phyloP scores from a whole-genome alignment of 2,797 vertebrate species.

The Enteromius treurensis region DNA sequence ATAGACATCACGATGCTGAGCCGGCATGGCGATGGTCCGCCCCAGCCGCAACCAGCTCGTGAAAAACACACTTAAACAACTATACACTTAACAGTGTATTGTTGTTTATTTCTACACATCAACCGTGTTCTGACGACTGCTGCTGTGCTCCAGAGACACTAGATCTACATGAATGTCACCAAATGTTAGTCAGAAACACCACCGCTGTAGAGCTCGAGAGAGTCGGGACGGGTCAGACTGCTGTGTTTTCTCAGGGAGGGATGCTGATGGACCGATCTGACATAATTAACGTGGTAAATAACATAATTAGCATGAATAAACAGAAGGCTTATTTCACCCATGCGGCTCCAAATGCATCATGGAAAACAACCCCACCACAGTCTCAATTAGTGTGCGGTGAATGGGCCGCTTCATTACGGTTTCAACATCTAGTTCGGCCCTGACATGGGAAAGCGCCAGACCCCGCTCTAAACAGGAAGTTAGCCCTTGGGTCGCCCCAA shows the following conservation, averaged over 20 bases:
- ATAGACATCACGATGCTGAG: too few relatives aligned
- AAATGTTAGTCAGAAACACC: not conserved
- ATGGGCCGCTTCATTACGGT: not conserved
- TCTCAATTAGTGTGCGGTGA: not conserved
- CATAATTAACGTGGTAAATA: slow-evolving; percentile 43
- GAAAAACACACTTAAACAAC: too few relatives aligned
- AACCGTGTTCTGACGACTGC: too few relatives aligned
- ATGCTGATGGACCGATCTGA: slow-evolving; percentile 18
- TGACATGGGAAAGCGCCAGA: slow-evolving; percentile 20
- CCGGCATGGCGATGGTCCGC: too few relatives aligned
- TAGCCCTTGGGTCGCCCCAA: slow-evolving; percentile 15
- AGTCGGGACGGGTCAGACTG: too few relatives aligned
- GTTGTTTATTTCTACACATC: too few relatives aligned
- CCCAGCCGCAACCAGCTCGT: too few relatives aligned
- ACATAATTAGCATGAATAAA: not conserved
- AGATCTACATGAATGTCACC: too few relatives aligned
- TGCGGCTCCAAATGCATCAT: slow-evolving; percentile 10
- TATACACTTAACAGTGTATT: too few relatives aligned
- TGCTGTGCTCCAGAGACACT: too few relatives aligned
- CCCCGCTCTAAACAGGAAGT: slow-evolving; percentile 60
- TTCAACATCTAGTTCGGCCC: slow-evolving; percentile 1
- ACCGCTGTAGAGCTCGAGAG: not conserved
- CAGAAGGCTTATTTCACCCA: not conserved
- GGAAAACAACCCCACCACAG: slow-evolving; percentile 24
- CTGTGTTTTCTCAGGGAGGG: not conserved